Evolutionary conservation across 92 coral and sea anemone species (phyloP), one percentile per base, ranked within the genome.

Genomic region (Epizoanthus rinbou): DNA sequence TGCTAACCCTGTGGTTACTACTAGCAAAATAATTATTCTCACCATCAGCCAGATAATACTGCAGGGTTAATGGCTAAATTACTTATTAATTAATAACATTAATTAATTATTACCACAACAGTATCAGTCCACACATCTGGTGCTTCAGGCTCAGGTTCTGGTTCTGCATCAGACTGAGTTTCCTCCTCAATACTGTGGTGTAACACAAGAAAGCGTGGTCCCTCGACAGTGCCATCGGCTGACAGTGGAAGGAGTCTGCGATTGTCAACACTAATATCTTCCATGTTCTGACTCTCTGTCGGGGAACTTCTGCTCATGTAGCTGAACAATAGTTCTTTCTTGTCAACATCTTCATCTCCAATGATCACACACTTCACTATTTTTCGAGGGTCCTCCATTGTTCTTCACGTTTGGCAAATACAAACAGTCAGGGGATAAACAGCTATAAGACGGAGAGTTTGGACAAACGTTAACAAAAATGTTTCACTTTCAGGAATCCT

Each of bases 261-360:
- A 50, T 10, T 78, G 16, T 67, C 56, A 3, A 57, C 50, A 53
- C 15, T 25, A 18, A 78, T 10, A 3, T 56, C 62, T 37, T 80
- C 91, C 13, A 69, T 56, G 10, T 71, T 68, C 57, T 57, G 84
- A 10, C 69, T 85, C 25, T 80, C 83, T 43, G 89, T 59, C 18
- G 82, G 82, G 6, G 82, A 80, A 56, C 76, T 53, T 56, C 72
- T 23, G 52, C 65, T 76, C 62, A 73, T 67, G 74, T 85, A 88
- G 25, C 89, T 85, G 21, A 93, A 64, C 43, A 93, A 75, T 3
- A 93, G 64, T 41, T 93, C 98, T 53, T 85, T 90, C 64, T 93
- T 93, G 86, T 93, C 98, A 11, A 90, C 95, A 75, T 91, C 81
- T 10, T 93, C 98, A 63, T 92, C 94, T 11, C 98, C 98, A 57